phyloP scores from a whole-genome alignment of 2,888 invertebrate species.

The Parthenolecanium corni region DNA sequence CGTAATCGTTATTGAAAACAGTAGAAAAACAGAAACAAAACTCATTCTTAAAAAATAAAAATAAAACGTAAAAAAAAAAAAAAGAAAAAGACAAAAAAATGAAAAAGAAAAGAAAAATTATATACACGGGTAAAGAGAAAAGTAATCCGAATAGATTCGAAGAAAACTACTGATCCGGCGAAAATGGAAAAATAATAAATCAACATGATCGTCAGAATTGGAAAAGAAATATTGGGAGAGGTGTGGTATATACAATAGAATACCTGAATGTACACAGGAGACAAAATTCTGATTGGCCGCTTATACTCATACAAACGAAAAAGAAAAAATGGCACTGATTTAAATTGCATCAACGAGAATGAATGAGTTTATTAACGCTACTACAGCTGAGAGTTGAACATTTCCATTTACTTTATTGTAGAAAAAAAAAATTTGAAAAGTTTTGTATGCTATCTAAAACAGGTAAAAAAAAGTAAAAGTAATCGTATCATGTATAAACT shows the following conservation, averaged over 20 bases:
- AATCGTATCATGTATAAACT: too few species aligned
- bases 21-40: slow-evolving; percentile 11
- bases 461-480: too few species aligned
- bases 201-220: slow-evolving; percentile 9
- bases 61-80: slow-evolving; percentile 17
- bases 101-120: slow-evolving; percentile 5
- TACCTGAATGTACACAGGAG: not conserved
- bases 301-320: too few species aligned
- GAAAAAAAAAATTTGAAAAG: too few species aligned
- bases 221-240: slow-evolving; percentile 1
- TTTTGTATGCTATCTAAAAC: too few species aligned
- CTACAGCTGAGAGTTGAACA: too few species aligned
- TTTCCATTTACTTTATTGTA: too few species aligned
- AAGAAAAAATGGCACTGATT: slow-evolving; percentile 16
- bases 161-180: not conserved
- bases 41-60: slow-evolving; percentile 15
- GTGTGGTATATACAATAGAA: slow-evolving; percentile 1
- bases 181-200: slow-evolving; percentile 14
- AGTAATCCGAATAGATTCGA: not conserved
- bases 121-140: slow-evolving; percentile 15
- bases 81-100: slow-evolving; percentile 2
- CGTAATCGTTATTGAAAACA: not conserved
- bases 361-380: too few species aligned
- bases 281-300: not conserved
- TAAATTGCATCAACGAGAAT: slow-evolving; percentile 7